Base-by-base conservation (phyloP, 2,888 invertebrate species). In the Caradrina kadenii region DNA sequence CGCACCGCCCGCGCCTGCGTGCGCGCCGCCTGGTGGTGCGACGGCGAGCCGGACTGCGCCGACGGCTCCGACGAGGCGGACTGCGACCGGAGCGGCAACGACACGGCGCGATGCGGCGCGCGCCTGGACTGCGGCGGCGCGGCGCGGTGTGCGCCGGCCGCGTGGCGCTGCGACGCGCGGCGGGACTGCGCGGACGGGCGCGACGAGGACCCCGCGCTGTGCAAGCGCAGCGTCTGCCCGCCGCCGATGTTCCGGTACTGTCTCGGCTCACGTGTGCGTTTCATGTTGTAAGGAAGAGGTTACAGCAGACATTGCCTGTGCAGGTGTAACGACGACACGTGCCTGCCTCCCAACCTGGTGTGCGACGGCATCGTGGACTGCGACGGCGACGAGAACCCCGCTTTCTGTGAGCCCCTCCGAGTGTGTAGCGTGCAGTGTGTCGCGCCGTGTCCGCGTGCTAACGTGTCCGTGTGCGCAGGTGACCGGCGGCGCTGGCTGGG, bases 281-380 rank as follows among this genome's bases (percentile, higher is more conserved):
- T 17, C 0, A 17, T 17, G 13, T 17, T 17, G n/a, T 3, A 1
- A 19, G 11, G 62, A 31, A 48, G 59, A 1, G n/a, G 17, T 26
- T 15, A 4, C 6, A 5, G 17, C 10, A 5, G 3, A 6, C 26
- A 15, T 17, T 31, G 31, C n/a, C 1, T 55, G 54, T 19, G 31
- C 82, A 94, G 94, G 52, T 97, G 97, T 88, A 92, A 89, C 56
- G 96, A 96, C 86, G 89, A 97, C 73, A 96, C 96, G 76, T 99
- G 98, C 91, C 93, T 98, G 58, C 95, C 97, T 1, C 96, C 97
- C 0, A 93, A 96, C 26, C 95, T 97, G 84, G 93, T 98, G 59
- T 99, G 99, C 92, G 97, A 99, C 94, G 97, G 97, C 0, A 90
- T 92, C 66, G 85, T 89, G 22, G 97, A 98, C 90, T 98, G 82